A percentile compares a stretch with the other conserved stretches of the same genome.
These are phyloP conservation scores for Drosophila bocqueti DNA, from an alignment of 1,140 invertebrate genomes.

Conservation along the genomic window DNA sequence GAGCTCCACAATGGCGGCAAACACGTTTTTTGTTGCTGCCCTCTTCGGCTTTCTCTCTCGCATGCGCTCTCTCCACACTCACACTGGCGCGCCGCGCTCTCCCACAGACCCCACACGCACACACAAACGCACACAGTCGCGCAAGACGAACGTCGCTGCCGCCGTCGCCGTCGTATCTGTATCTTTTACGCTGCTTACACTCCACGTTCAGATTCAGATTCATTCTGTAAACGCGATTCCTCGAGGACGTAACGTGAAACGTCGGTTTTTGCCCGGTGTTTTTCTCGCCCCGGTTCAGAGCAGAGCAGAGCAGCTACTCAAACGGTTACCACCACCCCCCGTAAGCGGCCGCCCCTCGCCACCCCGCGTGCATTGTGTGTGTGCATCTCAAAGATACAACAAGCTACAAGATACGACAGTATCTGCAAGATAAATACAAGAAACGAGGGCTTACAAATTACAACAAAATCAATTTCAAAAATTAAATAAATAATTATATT, in stretches of 20 bases:
- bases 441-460: slow-evolving; percentile 24
- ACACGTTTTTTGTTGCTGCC: slow-evolving; percentile 78
- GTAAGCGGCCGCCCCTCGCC: slow-evolving; percentile 14
- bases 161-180: slow-evolving; percentile 64
- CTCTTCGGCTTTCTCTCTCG: slow-evolving; percentile 74
- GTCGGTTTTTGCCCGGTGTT: slow-evolving; percentile 81
- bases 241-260: slow-evolving; percentile 85
- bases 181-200: slow-evolving; percentile 85
- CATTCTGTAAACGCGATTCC: slow-evolving; percentile 85
- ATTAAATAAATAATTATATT: not conserved
- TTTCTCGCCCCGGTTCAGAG: slow-evolving; percentile 24
- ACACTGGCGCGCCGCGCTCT: slow-evolving; percentile 40
- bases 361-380: slow-evolving; percentile 26
- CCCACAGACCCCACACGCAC: slow-evolving; percentile 35
- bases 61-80: slow-evolving; percentile 75
- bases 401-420: slow-evolving; percentile 23
- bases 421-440: slow-evolving; percentile 37
- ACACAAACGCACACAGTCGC: slow-evolving; percentile 24
- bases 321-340: slow-evolving; percentile 65
- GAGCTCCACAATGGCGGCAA: slow-evolving; percentile 73
- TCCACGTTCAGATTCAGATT: slow-evolving; percentile 85
- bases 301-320: slow-evolving; percentile 53
- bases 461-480: not conserved
- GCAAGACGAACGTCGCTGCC: slow-evolving; percentile 38
- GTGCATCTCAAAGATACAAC: slow-evolving; percentile 41